Conservation (phyloP, 2,888 invertebrate genomes). For the Abscondita cerata region DNA sequence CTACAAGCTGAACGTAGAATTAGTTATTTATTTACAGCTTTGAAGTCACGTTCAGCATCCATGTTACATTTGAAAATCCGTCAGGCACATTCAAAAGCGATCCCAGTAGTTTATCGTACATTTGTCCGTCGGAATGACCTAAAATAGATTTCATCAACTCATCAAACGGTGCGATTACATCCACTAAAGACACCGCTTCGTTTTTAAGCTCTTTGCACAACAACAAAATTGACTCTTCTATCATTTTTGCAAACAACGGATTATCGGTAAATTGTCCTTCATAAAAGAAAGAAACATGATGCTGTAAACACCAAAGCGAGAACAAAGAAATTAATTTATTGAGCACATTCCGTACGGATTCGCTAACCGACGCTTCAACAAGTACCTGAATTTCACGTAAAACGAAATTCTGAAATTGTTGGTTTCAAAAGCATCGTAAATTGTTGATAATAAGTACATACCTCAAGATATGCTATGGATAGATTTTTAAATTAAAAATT, state of each 20-base stretch:
- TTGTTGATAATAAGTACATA: slow-evolving; percentile 52
- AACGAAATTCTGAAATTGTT: slow-evolving; percentile 60
- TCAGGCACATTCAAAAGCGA: too few relatives aligned
- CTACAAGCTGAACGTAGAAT: too few relatives aligned
- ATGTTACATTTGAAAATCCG: too few relatives aligned
- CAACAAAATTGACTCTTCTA: slow-evolving; percentile 71
- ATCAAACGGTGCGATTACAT: slow-evolving; percentile 86
- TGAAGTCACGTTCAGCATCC: too few relatives aligned
- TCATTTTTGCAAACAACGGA: slow-evolving; percentile 62
- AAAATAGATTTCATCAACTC: slow-evolving; percentile 83
- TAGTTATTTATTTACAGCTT: too few relatives aligned
- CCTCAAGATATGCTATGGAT: slow-evolving; percentile 83
- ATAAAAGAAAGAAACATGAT: slow-evolving; percentile 76
- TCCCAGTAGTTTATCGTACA: slow-evolving; percentile 50
- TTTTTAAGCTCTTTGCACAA: slow-evolving; percentile 68
- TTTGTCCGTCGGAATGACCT: slow-evolving; percentile 84
- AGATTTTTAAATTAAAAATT: slow-evolving; percentile 78
- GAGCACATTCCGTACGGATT: slow-evolving; percentile 62
- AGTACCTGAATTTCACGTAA: slow-evolving; percentile 62
- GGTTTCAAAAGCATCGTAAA: background rate
- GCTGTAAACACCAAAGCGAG: slow-evolving; percentile 74
- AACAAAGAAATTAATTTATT: slow-evolving; percentile 68
- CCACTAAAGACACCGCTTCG: slow-evolving; percentile 77
- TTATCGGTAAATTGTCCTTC: slow-evolving; percentile 67
- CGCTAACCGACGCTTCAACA: slow-evolving; percentile 58